These are phyloP conservation scores for Megastigmus dorsalis DNA, from an alignment of 2,888 invertebrate species.

Conservation along the genomic window DNA sequence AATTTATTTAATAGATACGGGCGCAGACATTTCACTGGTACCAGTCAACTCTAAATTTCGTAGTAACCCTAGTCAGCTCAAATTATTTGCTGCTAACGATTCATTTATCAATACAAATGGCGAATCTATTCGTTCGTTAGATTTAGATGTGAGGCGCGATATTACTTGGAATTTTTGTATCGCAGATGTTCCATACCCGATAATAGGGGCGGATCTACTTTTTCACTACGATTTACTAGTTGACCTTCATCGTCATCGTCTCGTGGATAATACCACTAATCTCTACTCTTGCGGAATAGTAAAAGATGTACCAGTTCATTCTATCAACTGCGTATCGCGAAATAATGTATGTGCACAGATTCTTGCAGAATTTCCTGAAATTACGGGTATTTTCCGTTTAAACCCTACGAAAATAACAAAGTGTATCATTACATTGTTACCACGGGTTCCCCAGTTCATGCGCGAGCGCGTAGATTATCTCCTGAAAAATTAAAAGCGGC, in stretches of 20 bases:
- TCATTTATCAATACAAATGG: neutral
- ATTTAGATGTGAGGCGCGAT: neutral
- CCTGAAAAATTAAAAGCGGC: slow-evolving; percentile 58
- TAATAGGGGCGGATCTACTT: neutral
- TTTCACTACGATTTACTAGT: neutral
- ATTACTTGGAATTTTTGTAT: neutral
- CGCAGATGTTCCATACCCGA: neutral
- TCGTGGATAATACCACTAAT: neutral
- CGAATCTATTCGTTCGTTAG: neutral
- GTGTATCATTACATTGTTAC: slow-evolving; percentile 44
- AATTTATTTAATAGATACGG: neutral
- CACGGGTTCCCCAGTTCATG: slow-evolving; percentile 45
- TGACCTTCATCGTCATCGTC: neutral
- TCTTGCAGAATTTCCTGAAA: too few relatives aligned
- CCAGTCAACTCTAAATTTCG: neutral
- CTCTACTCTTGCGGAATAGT: neutral
- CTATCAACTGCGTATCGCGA: neutral
- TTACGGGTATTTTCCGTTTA: too few relatives aligned
- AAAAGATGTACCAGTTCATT: neutral
- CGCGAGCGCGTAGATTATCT: slow-evolving; percentile 50
- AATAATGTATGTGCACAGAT: neutral
- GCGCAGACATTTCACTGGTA: neutral
- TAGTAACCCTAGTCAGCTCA: neutral
- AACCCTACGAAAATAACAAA: neutral
- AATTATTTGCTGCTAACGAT: neutral